A percentile compares a stretch with the other conserved stretches of the same genome.
These are phyloP conservation scores for Phalacrocorax aristotelis DNA, from an alignment of 2,113 vertebrate genomes.

Conservation along the genomic window DNA sequence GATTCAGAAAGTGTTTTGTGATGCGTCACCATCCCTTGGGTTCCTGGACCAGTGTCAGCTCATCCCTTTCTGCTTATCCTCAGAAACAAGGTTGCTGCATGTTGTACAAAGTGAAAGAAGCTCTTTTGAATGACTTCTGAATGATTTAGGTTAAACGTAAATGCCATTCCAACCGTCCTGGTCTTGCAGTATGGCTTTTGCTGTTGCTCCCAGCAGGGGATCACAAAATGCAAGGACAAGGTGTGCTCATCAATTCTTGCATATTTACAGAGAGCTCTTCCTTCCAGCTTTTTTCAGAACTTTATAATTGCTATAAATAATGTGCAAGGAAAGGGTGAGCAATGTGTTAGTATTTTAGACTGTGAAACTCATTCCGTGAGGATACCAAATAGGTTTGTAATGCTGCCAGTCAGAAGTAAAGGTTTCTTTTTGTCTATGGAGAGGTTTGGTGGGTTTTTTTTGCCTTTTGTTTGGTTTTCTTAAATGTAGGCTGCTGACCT, in stretches of 20 bases:
- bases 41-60: not conserved
- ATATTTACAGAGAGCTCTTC: not conserved
- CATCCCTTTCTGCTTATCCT: not conserved
- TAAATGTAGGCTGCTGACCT: not conserved
- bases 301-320: not conserved
- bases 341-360: not conserved
- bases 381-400: not conserved
- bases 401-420: not conserved
- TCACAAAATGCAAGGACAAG: not conserved
- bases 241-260: not conserved
- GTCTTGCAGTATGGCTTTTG: not conserved
- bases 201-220: not conserved
- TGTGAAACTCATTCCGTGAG: not conserved
- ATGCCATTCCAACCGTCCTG: not conserved
- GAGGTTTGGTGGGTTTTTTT: accelerated
- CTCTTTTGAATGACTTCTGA: not conserved
- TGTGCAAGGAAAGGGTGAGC: not conserved
- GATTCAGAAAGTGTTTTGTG: not conserved
- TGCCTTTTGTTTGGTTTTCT: not conserved
- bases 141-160: not conserved
- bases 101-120: not conserved
- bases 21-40: not conserved
- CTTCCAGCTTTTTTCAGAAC: not conserved
- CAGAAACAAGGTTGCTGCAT: not conserved
- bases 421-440: not conserved